phyloP scores from a whole-genome alignment of 2,113 vertebrate genomes.

The Sorex araneus region DNA sequence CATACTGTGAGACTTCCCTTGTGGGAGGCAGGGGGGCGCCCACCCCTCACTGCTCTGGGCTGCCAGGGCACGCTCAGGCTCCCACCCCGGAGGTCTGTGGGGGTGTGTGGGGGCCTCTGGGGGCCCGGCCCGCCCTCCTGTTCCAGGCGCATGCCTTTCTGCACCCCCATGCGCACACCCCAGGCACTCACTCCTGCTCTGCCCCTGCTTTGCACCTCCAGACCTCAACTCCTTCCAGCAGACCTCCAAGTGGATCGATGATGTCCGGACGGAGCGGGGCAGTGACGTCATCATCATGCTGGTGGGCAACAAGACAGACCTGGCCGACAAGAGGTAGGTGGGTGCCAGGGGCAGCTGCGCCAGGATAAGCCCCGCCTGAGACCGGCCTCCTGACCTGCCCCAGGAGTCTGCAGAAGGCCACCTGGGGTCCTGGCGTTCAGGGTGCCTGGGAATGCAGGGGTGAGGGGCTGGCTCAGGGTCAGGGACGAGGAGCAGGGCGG shows the following conservation, averaged over 20 bases:
- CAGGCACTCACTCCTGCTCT: neutral
- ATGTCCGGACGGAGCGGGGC: slow-evolving; percentile 96
- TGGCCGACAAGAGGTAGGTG: slow-evolving; percentile 94
- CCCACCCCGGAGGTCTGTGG: too few relatives aligned
- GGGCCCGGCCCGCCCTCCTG: rapidly evolving
- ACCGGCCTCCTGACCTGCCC: too few relatives aligned
- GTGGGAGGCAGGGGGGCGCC: too few relatives aligned
- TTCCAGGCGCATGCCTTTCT: neutral
- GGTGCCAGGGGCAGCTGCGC: neutral
- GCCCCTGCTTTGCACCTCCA: slow-evolving; percentile 80
- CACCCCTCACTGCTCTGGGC: too few relatives aligned
- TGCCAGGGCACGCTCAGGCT: neutral
- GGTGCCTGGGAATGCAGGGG: too few relatives aligned
- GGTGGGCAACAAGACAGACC: slow-evolving; percentile 96
- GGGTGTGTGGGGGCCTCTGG: too few relatives aligned
- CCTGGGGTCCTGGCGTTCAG: too few relatives aligned
- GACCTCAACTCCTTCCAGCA: slow-evolving; percentile 97
- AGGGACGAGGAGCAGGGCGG: too few relatives aligned
- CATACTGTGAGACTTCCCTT: too few relatives aligned
- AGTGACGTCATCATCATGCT: slow-evolving; percentile 98
- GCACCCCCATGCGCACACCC: rapidly evolving
- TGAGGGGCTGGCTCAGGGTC: too few relatives aligned
- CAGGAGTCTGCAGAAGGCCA: too few relatives aligned
- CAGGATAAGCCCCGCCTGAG: too few relatives aligned
- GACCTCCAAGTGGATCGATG: slow-evolving; percentile 97